These are phyloP conservation scores for Naso thynnoides DNA, from an alignment of 2,797 vertebrate genomes.

Conservation along the genomic window DNA sequence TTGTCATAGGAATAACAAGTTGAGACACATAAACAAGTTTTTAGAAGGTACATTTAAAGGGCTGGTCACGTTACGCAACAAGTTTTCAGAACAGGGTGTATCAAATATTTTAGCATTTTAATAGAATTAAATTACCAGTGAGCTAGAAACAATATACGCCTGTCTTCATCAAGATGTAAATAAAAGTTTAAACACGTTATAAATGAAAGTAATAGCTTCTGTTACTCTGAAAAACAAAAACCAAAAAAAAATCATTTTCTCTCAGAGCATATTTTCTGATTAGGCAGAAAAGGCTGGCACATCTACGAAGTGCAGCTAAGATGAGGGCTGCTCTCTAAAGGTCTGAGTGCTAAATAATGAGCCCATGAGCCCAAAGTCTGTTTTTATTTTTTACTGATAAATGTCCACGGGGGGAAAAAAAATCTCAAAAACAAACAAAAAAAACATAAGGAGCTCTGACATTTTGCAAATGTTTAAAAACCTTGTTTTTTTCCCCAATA, in stretches of 20 bases:
- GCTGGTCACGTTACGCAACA: constrained; percentile 3
- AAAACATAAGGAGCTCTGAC: background rate
- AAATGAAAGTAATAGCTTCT: background rate
- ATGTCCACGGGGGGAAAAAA: background rate
- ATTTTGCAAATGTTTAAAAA: too few species aligned
- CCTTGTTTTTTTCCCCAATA: too few species aligned
- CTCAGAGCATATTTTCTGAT: background rate
- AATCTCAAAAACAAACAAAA: too few species aligned
- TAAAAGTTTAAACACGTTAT: background rate
- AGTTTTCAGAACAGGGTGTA: background rate
- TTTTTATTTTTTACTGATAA: too few species aligned
- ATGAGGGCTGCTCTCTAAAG: background rate
- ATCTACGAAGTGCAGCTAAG: background rate
- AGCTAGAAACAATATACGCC: background rate
- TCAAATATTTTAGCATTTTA: background rate
- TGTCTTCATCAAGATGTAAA: background rate
- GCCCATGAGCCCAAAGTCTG: background rate
- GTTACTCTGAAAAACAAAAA: background rate
- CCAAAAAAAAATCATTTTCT: background rate
- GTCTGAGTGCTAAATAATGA: background rate
- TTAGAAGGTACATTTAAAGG: background rate
- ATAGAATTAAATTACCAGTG: background rate
- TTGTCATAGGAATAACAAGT: constrained; percentile 12
- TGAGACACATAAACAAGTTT: constrained; percentile 4
- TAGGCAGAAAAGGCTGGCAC: background rate